Percentiles rank a stretch among this genome's conserved stretches.
phyloP scores from a whole-genome alignment of 2,797 vertebrate species.

The Sylvia borin region DNA sequence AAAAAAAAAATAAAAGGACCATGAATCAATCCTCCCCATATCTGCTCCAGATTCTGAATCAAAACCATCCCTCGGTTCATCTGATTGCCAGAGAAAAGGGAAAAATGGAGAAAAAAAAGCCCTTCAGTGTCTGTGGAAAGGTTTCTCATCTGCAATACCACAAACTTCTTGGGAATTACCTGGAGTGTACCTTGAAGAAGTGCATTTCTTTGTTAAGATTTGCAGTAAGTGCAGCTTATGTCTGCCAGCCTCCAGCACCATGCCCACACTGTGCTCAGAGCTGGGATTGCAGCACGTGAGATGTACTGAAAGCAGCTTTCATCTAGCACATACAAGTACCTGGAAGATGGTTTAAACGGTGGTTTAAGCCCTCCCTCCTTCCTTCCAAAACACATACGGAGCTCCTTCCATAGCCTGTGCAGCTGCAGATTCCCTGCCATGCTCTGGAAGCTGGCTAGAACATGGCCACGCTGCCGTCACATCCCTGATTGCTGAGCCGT shows the following conservation, averaged over 20 bases:
- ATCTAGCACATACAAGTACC: background rate
- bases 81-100: constrained; percentile 39
- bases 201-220: constrained; percentile 11
- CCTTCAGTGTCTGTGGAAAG: background rate
- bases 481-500: background rate
- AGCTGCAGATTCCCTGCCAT: constrained; percentile 14
- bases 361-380: background rate
- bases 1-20: constrained; percentile 39
- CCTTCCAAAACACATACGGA: background rate
- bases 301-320: background rate
- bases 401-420: background rate
- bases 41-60: constrained; percentile 69
- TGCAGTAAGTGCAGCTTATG: background rate
- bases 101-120: background rate
- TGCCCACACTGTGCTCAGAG: background rate
- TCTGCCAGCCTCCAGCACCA: background rate
- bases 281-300: background rate
- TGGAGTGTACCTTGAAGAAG: background rate
- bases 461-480: background rate
- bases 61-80: constrained; percentile 53
- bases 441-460: constrained; percentile 19
- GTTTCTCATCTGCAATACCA: constrained; percentile 29
- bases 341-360: background rate
- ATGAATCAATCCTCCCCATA: constrained; percentile 60
- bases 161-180: constrained; percentile 5